These are phyloP conservation scores for Melipona bicolor DNA, from an alignment of 2,888 invertebrate species.

Conservation along the genomic window DNA sequence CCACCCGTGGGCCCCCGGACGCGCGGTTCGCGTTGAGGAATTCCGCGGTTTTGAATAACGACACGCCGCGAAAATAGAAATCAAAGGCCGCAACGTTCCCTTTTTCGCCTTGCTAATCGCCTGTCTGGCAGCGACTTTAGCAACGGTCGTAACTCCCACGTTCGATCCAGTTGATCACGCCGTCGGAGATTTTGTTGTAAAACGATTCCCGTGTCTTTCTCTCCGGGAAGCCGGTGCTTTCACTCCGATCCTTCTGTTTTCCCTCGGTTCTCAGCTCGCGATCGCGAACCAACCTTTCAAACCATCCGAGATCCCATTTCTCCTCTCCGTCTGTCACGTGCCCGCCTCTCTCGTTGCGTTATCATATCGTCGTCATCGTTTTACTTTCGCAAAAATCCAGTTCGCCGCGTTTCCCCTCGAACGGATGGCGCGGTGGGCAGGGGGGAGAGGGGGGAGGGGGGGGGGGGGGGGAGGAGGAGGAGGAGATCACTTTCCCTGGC, in stretches of 20 bases:
- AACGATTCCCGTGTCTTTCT: conserved; percentile 3
- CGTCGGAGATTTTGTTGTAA: neutral
- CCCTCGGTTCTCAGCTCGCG: neutral
- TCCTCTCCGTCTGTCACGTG: neutral
- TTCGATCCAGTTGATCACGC: conserved; percentile 31
- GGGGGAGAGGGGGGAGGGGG: neutral
- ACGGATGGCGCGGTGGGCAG: neutral
- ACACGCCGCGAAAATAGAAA: conserved; percentile 8
- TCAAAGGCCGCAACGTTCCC: conserved; percentile 9
- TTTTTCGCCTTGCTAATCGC: conserved; percentile 20
- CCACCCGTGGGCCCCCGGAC: neutral
- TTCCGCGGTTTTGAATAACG: conserved; percentile 11
- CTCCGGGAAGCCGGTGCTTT: conserved; percentile 10
- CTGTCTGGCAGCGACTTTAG: conserved; percentile 1
- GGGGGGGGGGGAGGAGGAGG: neutral
- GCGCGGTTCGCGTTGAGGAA: neutral
- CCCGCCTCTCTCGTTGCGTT: neutral
- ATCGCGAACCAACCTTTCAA: neutral
- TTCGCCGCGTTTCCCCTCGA: conserved; percentile 28
- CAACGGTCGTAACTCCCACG: conserved; percentile 6
- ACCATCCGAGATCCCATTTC: neutral
- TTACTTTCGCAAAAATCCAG: conserved; percentile 46
- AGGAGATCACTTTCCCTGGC: conserved; percentile 40
- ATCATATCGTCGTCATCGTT: neutral
- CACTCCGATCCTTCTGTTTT: conserved; percentile 8